Base-by-base conservation (phyloP, 2,888 invertebrate genomes). In the Ceratothoa steindachneri region DNA sequence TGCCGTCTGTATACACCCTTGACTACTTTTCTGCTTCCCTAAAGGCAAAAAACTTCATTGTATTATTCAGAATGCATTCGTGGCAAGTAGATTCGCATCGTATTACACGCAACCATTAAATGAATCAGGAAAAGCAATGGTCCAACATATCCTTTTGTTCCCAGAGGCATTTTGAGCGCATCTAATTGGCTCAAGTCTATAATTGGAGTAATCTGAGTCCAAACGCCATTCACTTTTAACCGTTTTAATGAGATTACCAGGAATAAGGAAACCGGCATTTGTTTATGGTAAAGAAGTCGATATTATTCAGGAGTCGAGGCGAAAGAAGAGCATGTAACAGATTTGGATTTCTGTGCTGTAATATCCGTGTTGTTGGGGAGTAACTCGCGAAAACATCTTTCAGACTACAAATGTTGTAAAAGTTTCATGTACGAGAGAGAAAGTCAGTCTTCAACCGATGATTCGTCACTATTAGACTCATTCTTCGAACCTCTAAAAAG, bases 81-180 rank as follows among this genome's bases (percentile, higher is more conserved):
- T 60, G 60, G 60, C 19, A 60, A 60, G 60, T 60, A 60, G 60
- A 24, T n/a, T 22, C 22, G 60, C 60, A 60, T 60, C 60, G 24
- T 60, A 60, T 60, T 60, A 60, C 60, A 60, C 60, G 60, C 60
- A 60, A 24, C 60, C 60, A 60, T 60, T 60, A 60, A 60, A 60
- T 24, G 60, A 60, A 60, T 24, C 60, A 24, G 15, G 22, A 24
- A 15, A 24, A n/a, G 24, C 19, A 12, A 12, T 60, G 60, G 60
- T 60, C 22, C n/a, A 60, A 60, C 60, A 60, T 60, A 60, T 60
- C 60, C n/a, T 60, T 24, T 60, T 60, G 27, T 60, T 60, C 22
- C 60, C 60, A 60, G 60, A 60, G 60, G 60, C 60, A 24, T 24
- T 24, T 24, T 12, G 60, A 60, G 60, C 60, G 24, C 24, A 60